phyloP scores from a whole-genome alignment of 2,888 invertebrate genomes.

The Monoplex corrugatus region DNA sequence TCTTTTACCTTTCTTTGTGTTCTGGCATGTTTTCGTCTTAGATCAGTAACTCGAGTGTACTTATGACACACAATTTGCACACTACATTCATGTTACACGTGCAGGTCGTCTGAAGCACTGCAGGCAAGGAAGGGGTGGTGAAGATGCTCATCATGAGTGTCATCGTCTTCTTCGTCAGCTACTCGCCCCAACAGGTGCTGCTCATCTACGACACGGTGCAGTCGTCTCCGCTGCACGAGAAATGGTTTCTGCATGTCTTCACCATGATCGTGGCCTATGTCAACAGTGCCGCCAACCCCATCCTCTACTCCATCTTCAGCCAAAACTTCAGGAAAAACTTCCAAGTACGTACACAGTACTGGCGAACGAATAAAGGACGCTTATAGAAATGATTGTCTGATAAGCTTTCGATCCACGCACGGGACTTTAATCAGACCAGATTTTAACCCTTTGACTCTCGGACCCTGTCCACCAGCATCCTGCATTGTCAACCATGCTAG shows the following conservation, averaged over 20 bases:
- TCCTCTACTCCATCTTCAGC: conserved; percentile 81
- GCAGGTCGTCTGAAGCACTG: conserved; percentile 70
- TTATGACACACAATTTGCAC: too few relatives aligned
- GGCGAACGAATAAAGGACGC: too few relatives aligned
- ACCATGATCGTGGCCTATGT: conserved; percentile 80
- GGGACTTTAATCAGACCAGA: too few relatives aligned
- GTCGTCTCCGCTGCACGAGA: conserved; percentile 74
- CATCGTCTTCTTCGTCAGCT: conserved; percentile 81
- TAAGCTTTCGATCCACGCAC: too few relatives aligned
- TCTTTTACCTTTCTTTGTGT: too few relatives aligned
- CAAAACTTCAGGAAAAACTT: conserved; percentile 74
- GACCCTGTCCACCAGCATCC: too few relatives aligned
- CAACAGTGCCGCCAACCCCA: conserved; percentile 81
- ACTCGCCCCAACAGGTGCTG: conserved; percentile 82
- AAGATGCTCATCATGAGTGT: conserved; percentile 61
- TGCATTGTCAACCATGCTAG: too few relatives aligned
- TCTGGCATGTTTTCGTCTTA: too few relatives aligned
- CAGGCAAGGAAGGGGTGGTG: conserved; percentile 56
- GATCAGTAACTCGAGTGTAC: too few relatives aligned
- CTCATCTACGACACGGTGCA: conserved; percentile 77
- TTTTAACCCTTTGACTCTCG: too few relatives aligned
- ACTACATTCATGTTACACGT: too few relatives aligned
- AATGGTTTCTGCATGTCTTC: conserved; percentile 78
- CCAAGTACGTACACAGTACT: neutral
- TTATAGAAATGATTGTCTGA: too few relatives aligned